Evolutionary conservation across 2,888 invertebrate species (phyloP).

Genomic region (Cyaniris semiargus): DNA sequence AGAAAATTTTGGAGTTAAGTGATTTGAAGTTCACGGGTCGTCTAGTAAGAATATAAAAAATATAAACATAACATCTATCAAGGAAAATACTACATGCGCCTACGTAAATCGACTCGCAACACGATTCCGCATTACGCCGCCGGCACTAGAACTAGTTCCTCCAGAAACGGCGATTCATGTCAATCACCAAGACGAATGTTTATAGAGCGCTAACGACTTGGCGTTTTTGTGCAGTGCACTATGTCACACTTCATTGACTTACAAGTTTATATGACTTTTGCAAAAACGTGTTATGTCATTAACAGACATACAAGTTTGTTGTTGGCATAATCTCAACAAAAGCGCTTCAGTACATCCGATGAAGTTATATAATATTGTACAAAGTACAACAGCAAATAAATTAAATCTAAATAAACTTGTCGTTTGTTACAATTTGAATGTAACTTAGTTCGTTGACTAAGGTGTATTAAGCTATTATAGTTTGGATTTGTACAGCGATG

Average conservation of each 20-base stretch:
- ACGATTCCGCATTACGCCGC: not conserved
- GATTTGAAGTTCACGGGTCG: too few species aligned
- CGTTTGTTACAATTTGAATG: too few species aligned
- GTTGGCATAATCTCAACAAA: not conserved
- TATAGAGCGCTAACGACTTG: slow-evolving; percentile 28
- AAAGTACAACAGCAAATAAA: too few species aligned
- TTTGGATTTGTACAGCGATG: too few species aligned
- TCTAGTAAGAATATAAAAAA: too few species aligned
- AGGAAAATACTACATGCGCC: not conserved
- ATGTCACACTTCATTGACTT: not conserved
- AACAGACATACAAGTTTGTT: not conserved
- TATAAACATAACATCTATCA: not conserved
- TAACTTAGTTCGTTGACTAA: too few species aligned
- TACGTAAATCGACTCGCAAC: slow-evolving; percentile 5
- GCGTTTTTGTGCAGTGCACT: slow-evolving; percentile 29
- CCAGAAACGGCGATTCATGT: slow-evolving; percentile 40
- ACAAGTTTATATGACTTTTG: not conserved
- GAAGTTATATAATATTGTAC: too few species aligned
- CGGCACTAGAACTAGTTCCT: slow-evolving; percentile 31
- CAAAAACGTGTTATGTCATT: not conserved
- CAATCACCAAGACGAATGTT: slow-evolving; percentile 35
- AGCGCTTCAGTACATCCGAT: too few species aligned
- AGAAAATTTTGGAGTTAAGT: too few species aligned
- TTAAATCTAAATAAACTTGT: too few species aligned
- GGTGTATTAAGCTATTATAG: too few species aligned